Evolutionary conservation across 2,797 vertebrate genomes (phyloP), one percentile per base, ranked within the genome.

Genomic region (Malurus splendens): DNA sequence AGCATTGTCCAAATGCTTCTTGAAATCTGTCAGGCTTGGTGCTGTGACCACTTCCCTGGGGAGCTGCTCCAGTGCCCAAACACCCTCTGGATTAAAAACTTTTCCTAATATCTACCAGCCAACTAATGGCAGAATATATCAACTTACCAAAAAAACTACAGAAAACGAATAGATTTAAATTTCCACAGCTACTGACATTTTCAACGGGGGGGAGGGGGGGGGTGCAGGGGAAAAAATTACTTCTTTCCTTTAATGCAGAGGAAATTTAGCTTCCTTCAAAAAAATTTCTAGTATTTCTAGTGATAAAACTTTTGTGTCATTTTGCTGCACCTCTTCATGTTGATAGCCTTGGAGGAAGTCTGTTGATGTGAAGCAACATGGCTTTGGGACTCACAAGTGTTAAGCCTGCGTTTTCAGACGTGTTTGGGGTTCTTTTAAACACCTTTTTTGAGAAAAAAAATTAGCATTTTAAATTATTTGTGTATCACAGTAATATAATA

Each of bases 181-280:
- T 82, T 81, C 50, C 2, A 3, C 32, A 83, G 41, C 16, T 32
- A 33, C 8, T 38, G 18, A 47, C 13, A 20, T 5, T 44, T 74
- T 10, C 51, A 75, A 42, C 1, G 2, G 5, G 3, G 4, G 1
- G 5, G 3, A 3, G 1, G 3, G 4, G 1, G 0, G 4, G 2
- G 7, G 7, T 32, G 9, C n/a, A n/a, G n/a, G 12, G 3, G 11
- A 14, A 52, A 62, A 47, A 24, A 27, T 27, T 33, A 55, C 30
- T 48, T 66, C 28, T 47, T 76, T 79, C 7, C 45, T 75, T 88
- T 52, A 84, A 54, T 23, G 12, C 7, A 54, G 3, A 45, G 17
- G 75, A 86, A 86, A 76, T 2, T 18, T 19, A 64, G 6, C 19
- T 90, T 80, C 20, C 27, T 70, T 50, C 25, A 59, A 72, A 85